Percentiles rank a stretch among this genome's conserved stretches.
Conservation (phyloP, 2,888 invertebrate species). For the Andrena fulva region DNA sequence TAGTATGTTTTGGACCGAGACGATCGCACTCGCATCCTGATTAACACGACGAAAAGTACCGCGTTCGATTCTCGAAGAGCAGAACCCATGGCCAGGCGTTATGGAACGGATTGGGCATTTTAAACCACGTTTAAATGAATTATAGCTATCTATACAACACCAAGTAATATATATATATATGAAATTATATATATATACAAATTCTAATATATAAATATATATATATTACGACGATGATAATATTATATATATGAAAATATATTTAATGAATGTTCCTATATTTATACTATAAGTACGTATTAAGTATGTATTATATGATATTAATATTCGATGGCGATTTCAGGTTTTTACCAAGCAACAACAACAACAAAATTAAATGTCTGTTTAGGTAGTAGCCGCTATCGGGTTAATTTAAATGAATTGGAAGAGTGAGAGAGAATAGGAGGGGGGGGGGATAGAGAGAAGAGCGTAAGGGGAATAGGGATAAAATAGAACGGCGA, state of each 20-base stretch:
- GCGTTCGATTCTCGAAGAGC: slow-evolving; percentile 1
- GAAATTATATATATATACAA: slow-evolving; percentile 70
- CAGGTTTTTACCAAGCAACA: slow-evolving; percentile 82
- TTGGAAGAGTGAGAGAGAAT: slow-evolving; percentile 63
- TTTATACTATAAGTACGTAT: slow-evolving; percentile 83
- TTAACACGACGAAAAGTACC: slow-evolving; percentile 16
- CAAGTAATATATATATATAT: slow-evolving; percentile 80
- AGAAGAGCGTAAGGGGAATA: slow-evolving; percentile 20
- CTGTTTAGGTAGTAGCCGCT: slow-evolving; percentile 79
- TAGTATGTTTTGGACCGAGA: background rate
- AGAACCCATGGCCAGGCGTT: slow-evolving; percentile 72
- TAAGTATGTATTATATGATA: slow-evolving; percentile 80
- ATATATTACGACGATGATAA: slow-evolving; percentile 77
- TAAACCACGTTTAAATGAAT: slow-evolving; percentile 77
- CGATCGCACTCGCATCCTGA: slow-evolving; percentile 3
- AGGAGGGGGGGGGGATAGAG: slow-evolving; percentile 40
- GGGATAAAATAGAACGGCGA: background rate
- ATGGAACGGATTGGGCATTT: slow-evolving; percentile 82
- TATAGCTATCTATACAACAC: slow-evolving; percentile 82
- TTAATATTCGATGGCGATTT: slow-evolving; percentile 84
- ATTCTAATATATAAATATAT: slow-evolving; percentile 71
- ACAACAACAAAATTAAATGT: slow-evolving; percentile 72
- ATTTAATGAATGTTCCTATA: slow-evolving; percentile 85
- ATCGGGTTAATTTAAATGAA: slow-evolving; percentile 65
- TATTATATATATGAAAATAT: slow-evolving; percentile 80